Conservation (phyloP, 2,113 vertebrate genomes). For the Vombatus ursinus region DNA sequence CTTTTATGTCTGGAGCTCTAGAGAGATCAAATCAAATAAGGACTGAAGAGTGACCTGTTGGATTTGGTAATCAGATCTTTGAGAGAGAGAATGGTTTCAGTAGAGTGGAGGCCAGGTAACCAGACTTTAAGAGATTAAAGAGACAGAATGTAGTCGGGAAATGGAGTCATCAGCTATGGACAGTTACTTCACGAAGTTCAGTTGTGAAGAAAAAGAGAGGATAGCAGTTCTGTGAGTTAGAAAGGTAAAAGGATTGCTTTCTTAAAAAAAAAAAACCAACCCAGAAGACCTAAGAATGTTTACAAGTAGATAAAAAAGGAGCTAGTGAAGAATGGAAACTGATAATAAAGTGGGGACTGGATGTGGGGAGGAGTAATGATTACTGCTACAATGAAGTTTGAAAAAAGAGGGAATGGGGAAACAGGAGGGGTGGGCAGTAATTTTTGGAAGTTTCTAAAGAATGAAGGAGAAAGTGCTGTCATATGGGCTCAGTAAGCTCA, state of each 20-base stretch:
- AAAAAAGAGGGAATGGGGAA: not conserved
- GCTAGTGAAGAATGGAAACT: not conserved
- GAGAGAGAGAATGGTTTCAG: not conserved
- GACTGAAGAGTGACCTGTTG: not conserved
- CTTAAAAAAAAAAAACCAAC: not conserved
- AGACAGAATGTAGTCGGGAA: not conserved
- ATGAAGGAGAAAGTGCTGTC: not conserved
- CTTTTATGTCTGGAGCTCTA: not conserved
- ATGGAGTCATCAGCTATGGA: not conserved
- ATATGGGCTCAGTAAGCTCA: not conserved
- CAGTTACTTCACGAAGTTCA: not conserved
- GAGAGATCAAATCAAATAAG: not conserved
- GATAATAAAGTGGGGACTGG: not conserved
- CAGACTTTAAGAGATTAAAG: not conserved
- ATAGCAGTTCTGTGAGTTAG: not conserved
- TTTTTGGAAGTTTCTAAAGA: not conserved
- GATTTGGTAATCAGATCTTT: not conserved
- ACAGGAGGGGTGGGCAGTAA: not conserved
- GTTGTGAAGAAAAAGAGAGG: not conserved
- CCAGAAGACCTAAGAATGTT: not conserved
- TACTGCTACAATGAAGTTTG: not conserved
- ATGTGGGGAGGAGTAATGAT: not conserved
- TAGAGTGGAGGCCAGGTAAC: not conserved
- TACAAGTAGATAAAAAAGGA: not conserved
- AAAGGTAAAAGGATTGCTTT: not conserved